Conservation (phyloP, 2,797 vertebrate species). For the Tokudaia tokunoshimensis region DNA sequence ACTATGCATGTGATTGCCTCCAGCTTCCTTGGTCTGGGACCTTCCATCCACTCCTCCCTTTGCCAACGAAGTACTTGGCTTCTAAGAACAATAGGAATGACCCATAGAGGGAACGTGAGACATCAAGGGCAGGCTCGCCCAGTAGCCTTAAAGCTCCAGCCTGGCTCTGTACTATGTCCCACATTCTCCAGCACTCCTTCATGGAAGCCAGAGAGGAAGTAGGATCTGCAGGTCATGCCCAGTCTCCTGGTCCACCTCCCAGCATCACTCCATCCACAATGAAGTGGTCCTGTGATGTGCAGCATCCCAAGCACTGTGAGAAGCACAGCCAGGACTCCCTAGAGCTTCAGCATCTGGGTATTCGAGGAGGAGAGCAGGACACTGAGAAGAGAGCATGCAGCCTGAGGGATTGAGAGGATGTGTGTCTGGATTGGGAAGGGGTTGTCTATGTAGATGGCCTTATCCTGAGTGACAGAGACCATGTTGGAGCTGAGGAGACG, state of each 20-base stretch:
- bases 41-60: not conserved
- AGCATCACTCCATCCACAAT: not conserved
- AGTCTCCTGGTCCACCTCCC: not conserved
- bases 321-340: not conserved
- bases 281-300: not conserved
- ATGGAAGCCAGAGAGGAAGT: not conserved
- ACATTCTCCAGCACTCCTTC: not conserved
- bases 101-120: fast-evolving
- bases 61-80: not conserved
- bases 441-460: not conserved
- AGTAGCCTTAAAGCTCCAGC: not conserved
- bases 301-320: not conserved
- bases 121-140: fast-evolving
- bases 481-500: not conserved
- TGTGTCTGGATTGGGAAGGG: not conserved
- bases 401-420: not conserved
- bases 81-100: not conserved
- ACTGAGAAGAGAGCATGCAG: not conserved
- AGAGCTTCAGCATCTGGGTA: not conserved
- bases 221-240: not conserved
- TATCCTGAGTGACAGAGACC: not conserved
- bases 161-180: not conserved
- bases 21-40: not conserved
- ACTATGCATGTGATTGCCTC: not conserved
- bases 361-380: too few species aligned